phyloP scores from a whole-genome alignment of 2,113 vertebrate species.

The Progne subis region DNA sequence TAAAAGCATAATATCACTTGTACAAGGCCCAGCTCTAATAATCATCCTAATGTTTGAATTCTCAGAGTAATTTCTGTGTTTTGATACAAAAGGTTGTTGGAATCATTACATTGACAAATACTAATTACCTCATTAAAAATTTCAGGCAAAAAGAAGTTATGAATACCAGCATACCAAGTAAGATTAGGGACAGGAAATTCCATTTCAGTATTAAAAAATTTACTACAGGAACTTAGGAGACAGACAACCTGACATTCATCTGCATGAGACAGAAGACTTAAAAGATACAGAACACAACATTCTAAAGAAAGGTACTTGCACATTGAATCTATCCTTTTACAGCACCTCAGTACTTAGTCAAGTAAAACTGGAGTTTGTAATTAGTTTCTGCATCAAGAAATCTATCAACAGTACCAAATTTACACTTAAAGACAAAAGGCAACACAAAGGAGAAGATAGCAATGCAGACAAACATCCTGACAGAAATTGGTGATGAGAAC shows the following conservation, averaged over 20 bases:
- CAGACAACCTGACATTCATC: background rate
- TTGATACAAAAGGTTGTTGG: background rate
- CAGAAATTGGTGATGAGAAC: background rate
- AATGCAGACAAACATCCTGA: background rate
- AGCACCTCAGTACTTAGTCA: background rate
- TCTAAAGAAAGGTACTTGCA: background rate
- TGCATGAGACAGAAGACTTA: background rate
- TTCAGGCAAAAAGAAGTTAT: background rate
- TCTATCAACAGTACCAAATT: background rate
- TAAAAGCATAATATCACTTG: background rate
- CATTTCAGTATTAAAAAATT: background rate
- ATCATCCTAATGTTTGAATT: background rate
- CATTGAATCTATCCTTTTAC: background rate
- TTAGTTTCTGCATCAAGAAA: background rate
- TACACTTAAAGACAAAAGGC: background rate
- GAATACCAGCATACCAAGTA: background rate
- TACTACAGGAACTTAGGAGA: background rate
- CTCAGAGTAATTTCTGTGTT: background rate
- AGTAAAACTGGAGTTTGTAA: background rate
- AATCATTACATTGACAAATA: background rate
- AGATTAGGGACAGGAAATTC: background rate
- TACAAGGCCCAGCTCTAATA: background rate
- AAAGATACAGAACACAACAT: background rate
- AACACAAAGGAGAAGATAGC: background rate
- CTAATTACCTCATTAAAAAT: background rate